phyloP scores from a whole-genome alignment of 2,797 vertebrate genomes.

The Liasis olivaceus region DNA sequence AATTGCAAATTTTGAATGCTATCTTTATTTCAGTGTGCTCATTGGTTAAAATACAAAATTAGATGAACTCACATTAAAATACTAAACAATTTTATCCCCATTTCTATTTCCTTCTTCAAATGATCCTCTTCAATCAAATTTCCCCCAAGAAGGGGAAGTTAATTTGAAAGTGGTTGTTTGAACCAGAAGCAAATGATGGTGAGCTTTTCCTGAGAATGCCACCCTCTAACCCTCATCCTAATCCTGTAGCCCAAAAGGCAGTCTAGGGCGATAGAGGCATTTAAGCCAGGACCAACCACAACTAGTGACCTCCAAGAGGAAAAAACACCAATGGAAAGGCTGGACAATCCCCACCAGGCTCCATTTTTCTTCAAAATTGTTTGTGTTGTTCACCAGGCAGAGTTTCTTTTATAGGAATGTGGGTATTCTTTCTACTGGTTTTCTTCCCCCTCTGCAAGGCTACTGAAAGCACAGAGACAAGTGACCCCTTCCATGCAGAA shows the following conservation, averaged over 20 bases:
- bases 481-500: background rate
- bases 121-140: background rate
- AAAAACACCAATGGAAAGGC: background rate
- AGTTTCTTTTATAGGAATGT: background rate
- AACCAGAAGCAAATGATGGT: background rate
- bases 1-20: no score
- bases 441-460: background rate
- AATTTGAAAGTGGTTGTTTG: background rate
- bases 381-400: background rate
- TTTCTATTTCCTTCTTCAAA: background rate
- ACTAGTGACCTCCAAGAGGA: background rate
- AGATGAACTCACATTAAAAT: background rate
- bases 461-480: background rate
- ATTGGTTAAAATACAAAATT: background rate
- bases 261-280: background rate
- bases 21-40: background rate
- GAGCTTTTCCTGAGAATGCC: background rate
- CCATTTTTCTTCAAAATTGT: background rate
- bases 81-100: background rate
- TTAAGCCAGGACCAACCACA: background rate
- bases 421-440: background rate
- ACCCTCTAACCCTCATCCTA: background rate
- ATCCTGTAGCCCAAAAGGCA: background rate
- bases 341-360: background rate
- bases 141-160: background rate